Evolutionary conservation across 2,113 vertebrate species (phyloP).

Genomic region (Bujurquina vittata): DNA sequence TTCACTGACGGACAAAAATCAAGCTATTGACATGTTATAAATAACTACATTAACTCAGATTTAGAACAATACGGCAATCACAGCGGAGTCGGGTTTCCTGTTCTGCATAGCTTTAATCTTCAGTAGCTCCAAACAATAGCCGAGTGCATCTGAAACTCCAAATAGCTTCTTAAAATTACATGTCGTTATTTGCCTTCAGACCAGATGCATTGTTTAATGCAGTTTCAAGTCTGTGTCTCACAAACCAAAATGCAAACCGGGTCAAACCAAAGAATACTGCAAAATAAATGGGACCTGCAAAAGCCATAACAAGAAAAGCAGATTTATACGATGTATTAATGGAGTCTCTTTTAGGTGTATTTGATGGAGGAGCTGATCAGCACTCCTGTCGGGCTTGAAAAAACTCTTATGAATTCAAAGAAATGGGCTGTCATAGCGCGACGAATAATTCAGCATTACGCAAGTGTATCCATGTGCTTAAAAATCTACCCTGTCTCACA

Average conservation of each 20-base stretch:
- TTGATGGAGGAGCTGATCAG: not conserved
- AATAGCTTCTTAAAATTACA: not conserved
- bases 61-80: not conserved
- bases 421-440: conserved; percentile 23
- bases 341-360: conserved; percentile 12
- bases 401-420: conserved; percentile 22
- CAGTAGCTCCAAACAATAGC: not conserved
- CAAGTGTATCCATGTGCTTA: conserved; percentile 25
- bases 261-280: conserved; percentile 7
- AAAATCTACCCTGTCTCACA: conserved; percentile 27
- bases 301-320: not conserved
- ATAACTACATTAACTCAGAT: not conserved
- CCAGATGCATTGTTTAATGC: not conserved
- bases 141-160: not conserved
- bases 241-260: not conserved
- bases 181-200: not conserved
- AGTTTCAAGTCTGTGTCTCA: not conserved
- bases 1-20: not conserved
- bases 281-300: not conserved
- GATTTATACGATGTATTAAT: not conserved
- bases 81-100: not conserved
- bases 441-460: conserved; percentile 33
- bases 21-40: not conserved
- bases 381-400: not conserved
- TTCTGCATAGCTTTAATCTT: not conserved